phyloP scores from a whole-genome alignment of 1,140 invertebrate species.

The Physella acuta region DNA sequence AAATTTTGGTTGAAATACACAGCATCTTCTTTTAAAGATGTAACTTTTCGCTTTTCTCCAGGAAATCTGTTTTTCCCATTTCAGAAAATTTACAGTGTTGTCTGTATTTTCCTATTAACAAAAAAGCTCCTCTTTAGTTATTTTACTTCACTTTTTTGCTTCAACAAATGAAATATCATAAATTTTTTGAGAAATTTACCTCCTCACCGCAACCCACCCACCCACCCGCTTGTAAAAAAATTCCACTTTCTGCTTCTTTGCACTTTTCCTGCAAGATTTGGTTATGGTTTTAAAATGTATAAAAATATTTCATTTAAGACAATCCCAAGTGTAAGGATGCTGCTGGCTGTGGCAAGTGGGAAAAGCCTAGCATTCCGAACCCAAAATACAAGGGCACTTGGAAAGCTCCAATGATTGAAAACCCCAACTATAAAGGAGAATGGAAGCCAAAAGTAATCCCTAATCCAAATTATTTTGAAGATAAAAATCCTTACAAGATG shows the following conservation, averaged over 20 bases:
- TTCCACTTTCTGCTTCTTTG: neutral
- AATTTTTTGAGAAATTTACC: neutral
- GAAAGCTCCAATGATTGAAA: constrained; percentile 86
- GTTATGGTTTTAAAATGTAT: constrained; percentile 8
- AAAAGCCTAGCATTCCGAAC: constrained; percentile 82
- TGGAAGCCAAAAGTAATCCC: constrained; percentile 88
- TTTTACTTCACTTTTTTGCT: too few relatives aligned
- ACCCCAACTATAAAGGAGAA: constrained; percentile 83
- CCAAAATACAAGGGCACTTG: constrained; percentile 80
- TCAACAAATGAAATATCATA: too few relatives aligned
- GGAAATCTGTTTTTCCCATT: neutral
- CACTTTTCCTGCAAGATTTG: too few relatives aligned
- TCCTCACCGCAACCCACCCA: neutral
- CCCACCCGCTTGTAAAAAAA: neutral
- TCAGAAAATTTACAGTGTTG: neutral
- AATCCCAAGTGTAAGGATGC: constrained; percentile 86
- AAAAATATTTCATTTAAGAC: constrained; percentile 38
- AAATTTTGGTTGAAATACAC: neutral
- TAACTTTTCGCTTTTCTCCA: neutral
- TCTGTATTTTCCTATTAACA: too few relatives aligned
- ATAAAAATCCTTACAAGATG: constrained; percentile 88
- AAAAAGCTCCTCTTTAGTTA: too few relatives aligned
- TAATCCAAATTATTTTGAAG: constrained; percentile 93
- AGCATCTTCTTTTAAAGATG: too few relatives aligned
- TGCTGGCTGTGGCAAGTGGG: constrained; percentile 90